Percentiles rank a stretch among this genome's conserved stretches.
Evolutionary conservation across 2,888 invertebrate genomes (phyloP).

Genomic region (Troides aeacus): DNA sequence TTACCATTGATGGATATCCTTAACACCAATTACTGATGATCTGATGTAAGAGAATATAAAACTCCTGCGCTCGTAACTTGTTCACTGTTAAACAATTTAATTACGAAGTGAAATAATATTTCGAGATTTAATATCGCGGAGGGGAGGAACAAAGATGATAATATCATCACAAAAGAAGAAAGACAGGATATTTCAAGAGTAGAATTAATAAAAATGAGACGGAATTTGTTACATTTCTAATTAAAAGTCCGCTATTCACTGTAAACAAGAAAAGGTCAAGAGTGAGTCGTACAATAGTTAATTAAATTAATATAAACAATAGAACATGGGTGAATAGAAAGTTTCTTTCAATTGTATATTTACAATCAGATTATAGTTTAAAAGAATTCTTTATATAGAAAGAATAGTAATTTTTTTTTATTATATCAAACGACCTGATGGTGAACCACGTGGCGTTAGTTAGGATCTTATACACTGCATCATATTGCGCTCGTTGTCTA

Average conservation of each 20-base stretch:
- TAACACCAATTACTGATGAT: no score
- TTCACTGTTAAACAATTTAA: background rate
- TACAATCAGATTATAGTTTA: background rate
- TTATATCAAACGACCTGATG: no score
- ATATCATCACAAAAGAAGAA: background rate
- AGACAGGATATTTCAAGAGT: background rate
- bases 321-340: background rate
- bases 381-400: background rate
- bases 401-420: background rate
- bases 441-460: no score
- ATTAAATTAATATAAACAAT: constrained; percentile 7
- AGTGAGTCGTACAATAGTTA: constrained; percentile 5
- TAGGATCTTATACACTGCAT: no score
- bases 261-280: background rate
- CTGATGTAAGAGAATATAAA: background rate
- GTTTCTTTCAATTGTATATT: background rate
- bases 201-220: background rate
- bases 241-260: background rate
- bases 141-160: background rate
- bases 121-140: background rate
- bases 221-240: background rate
- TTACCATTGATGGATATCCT: no score
- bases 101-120: background rate
- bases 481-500: no score
- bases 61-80: background rate